Percentiles rank a stretch among this genome's conserved stretches.
Conservation (phyloP, 2,113 vertebrate species). For the Marmota flaviventris region DNA sequence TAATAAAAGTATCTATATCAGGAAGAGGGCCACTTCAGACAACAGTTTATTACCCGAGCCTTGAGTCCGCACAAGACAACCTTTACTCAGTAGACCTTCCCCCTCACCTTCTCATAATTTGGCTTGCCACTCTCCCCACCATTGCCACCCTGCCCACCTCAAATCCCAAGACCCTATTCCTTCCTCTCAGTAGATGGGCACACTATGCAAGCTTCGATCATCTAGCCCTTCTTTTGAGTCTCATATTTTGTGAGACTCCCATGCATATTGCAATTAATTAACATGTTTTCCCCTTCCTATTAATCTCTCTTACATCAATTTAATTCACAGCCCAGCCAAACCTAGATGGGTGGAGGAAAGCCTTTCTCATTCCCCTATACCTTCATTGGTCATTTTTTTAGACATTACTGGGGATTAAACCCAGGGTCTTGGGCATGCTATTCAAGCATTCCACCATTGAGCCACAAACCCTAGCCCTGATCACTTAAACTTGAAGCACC, state of each 20-base stretch:
- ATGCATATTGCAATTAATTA: neutral
- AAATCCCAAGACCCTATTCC: neutral
- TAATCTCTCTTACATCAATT: slow-evolving; percentile 18
- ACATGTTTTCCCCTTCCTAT: neutral
- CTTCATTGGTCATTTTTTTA: neutral
- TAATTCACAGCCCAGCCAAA: neutral
- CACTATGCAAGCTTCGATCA: neutral
- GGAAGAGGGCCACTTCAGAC: neutral
- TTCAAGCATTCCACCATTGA: neutral
- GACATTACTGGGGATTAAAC: neutral
- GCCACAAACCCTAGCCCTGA: neutral
- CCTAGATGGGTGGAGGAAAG: neutral
- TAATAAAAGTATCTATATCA: slow-evolving; percentile 28
- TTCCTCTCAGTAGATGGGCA: neutral
- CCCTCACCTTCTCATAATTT: neutral
- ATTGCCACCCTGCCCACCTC: neutral
- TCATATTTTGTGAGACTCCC: neutral
- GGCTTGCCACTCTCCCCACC: neutral
- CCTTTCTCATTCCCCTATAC: neutral
- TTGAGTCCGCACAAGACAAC: neutral
- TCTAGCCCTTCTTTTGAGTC: neutral
- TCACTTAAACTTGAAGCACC: neutral
- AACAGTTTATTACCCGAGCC: neutral
- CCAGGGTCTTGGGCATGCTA: neutral
- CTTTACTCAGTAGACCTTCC: neutral